Base-by-base conservation (phyloP, 53 echinoderm and acorn worm genomes). In the Zoroaster sp. region DNA sequence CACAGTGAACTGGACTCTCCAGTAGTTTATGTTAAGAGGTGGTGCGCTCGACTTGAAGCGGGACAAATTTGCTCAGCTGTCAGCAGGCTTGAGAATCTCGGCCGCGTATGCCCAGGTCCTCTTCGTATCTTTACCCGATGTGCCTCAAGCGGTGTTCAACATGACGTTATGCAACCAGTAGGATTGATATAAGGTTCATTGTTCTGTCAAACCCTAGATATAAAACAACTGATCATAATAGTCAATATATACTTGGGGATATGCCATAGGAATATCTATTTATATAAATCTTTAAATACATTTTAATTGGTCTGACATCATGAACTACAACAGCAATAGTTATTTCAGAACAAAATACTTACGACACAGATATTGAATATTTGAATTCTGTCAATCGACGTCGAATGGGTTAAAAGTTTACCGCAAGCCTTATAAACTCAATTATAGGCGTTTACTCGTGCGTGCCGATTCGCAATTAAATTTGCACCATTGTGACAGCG, bases 31-130 rank as follows among this genome's bases (percentile, higher is more conserved):
- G n/a, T n/a, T n/a, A n/a, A n/a, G n/a, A n/a, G 13, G 47, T 13
- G 13, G 13, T 46, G 13, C 47, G 13, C 46, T 75, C 75, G 49
- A 75, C 75, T 46, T 14, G 18, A 41, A 18, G 66, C 10, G 49
- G 75, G 32, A 23, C 45, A 23, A 68, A 68, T 67, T 68, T 67
- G 10, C 82, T 18, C 67, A 82, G 82, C 82, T 82, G 82, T 34
- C 31, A 18, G 66, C 68, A 4, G 31, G 82, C 47, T 11, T 9
- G 68, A 4, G 43, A 52, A 40, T 39, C 11, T 40, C 18, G 11
- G 20, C 11, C 55, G 37, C 13, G 20, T 37, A 4, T 35, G 63
- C 33, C 20, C 53, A 15, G 35, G 3, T 15, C 53, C 35, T 54
- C 20, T 53, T 15, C 15, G 38, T n/a, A 53, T 51, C 51, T 21